Evolutionary conservation across 2,797 vertebrate species (phyloP), one percentile per base, ranked within the genome.

Genomic region (Neopelma chrysocephalum): DNA sequence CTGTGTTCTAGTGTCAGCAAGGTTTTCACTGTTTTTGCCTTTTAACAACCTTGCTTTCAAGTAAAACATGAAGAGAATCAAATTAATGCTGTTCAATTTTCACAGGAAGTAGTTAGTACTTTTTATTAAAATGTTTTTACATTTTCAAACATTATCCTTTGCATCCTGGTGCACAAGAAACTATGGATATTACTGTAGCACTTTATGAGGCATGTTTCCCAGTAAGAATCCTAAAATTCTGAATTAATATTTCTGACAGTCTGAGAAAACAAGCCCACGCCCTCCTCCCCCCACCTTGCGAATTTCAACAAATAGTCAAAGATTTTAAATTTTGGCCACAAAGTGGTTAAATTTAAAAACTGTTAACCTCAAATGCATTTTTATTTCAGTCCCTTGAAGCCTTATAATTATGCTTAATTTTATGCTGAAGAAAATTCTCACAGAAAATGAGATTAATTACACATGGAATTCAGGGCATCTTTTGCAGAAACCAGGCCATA

Each of bases 401-500:
- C 26, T 51, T 54, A 51, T 10, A 56, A 88, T 65, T 89, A 84
- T 31, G 32, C 12, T 82, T 66, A 58, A 60, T 72, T 90, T 92
- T 48, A 89, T 36, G 19, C 32, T 11, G 22, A 76, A 90, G 61
- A 86, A 91, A 84, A 90, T 12, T n/a, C 54, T 83, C 54, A 22
- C 11, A 76, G 73, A 89, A 96, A 70, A 87, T 60, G 2, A 79
- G 22, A 89, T 70, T 66, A 82, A 94, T 78, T 68, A 71, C 58
- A 54, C 15, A 65, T 9, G 5, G 87, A 93, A 89, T 64, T 27
- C 75, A 92, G 58, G 40, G 31, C 20, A 36, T 76, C 56, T 43
- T 84, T 93, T 90, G 26, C n/a, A 82, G 50, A 56, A 32, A 31
- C 3, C 2, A 82, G 36, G 58, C 29, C 43, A 43, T 36, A 43